phyloP scores from a whole-genome alignment of 2,888 invertebrate species.

The Chloromyia formosa region DNA sequence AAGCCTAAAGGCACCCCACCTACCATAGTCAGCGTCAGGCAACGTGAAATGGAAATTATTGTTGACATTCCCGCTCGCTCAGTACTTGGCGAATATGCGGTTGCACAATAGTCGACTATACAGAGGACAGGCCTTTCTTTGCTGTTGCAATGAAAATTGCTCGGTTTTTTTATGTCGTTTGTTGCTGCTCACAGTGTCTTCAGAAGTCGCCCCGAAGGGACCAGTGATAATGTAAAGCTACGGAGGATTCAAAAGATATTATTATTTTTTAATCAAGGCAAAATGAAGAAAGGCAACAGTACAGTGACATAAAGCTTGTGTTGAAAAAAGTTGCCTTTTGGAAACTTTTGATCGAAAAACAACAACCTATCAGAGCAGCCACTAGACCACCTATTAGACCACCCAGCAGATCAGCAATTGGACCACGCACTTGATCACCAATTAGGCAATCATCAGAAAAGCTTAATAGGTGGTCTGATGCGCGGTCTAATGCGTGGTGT shows the following conservation, averaged over 20 bases:
- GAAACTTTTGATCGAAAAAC: no score
- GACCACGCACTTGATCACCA: no score
- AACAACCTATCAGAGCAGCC: no score
- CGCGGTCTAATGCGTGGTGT: no score
- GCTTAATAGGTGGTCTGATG: no score
- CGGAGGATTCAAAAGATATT: constrained; percentile 27
- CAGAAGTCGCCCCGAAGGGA: constrained; percentile 6
- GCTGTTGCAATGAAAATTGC: neutral
- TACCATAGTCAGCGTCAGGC: neutral
- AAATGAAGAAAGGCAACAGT: neutral
- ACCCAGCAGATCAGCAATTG: no score
- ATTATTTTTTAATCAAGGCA: constrained; percentile 31
- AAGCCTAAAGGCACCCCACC: constrained; percentile 32
- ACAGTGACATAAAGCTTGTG: no score
- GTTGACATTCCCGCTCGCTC: constrained; percentile 32
- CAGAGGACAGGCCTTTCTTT: neutral
- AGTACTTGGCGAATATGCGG: neutral
- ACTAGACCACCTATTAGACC: no score
- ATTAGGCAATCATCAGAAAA: no score
- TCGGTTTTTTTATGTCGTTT: neutral
- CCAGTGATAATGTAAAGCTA: constrained; percentile 3
- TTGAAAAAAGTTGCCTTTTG: no score
- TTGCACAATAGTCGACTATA: constrained; percentile 3
- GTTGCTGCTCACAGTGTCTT: neutral
- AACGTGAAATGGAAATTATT: constrained; percentile 36